phyloP scores from a whole-genome alignment of 2,797 vertebrate genomes.

The Leontopithecus rosalia region DNA sequence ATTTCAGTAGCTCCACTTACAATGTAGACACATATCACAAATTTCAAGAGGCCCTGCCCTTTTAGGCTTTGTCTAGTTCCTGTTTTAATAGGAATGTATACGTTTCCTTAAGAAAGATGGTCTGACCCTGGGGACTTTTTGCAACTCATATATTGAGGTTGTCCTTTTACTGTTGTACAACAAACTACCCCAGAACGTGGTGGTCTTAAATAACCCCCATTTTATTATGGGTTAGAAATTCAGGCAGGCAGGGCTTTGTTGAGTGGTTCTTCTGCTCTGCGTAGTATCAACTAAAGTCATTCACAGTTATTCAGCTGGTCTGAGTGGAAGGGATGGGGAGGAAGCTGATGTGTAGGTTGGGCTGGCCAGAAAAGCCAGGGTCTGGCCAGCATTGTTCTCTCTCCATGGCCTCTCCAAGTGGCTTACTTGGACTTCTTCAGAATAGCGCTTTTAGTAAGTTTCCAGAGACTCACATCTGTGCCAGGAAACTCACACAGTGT shows the following conservation, averaged over 20 bases:
- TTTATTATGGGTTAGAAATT: background rate
- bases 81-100: background rate
- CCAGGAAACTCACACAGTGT: background rate
- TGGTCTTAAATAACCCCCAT: background rate
- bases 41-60: background rate
- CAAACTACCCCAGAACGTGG: background rate
- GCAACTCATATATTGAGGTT: background rate
- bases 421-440: background rate
- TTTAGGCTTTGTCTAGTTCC: background rate
- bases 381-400: fast-evolving
- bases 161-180: background rate
- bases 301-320: background rate
- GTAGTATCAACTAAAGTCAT: background rate
- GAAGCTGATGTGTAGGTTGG: background rate
- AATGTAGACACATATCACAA: background rate
- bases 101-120: background rate
- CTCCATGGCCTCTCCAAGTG: background rate
- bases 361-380: background rate
- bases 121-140: background rate
- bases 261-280: background rate
- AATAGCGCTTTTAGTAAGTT: background rate
- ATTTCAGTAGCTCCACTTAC: background rate
- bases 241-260: background rate
- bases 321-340: background rate
- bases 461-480: background rate